Evolutionary conservation across 2,113 vertebrate genomes (phyloP).

Genomic region (Geococcyx californianus): DNA sequence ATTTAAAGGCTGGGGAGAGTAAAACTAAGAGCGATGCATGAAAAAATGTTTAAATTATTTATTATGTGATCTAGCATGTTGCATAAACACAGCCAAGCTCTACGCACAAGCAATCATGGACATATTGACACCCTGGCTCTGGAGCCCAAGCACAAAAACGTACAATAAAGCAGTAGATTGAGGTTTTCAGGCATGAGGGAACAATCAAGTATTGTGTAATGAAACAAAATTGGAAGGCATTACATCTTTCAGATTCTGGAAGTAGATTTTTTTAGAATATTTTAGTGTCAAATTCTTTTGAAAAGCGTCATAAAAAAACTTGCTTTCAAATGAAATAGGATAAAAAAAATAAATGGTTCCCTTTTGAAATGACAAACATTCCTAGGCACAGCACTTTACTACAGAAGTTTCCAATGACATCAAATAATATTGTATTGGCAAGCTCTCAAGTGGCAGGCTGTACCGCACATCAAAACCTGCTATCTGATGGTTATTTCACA

Average conservation of each 20-base stretch:
- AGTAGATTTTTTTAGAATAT: background rate
- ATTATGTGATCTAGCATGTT: background rate
- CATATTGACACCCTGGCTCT: background rate
- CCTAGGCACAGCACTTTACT: background rate
- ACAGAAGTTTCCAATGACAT: background rate
- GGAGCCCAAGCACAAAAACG: background rate
- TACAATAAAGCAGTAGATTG: background rate
- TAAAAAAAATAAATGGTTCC: background rate
- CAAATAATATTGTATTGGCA: background rate
- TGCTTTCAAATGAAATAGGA: background rate
- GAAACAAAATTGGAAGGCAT: slow-evolving; percentile 1
- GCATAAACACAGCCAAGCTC: background rate
- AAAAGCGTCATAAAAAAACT: background rate
- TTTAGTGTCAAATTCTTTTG: background rate
- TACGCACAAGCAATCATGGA: background rate
- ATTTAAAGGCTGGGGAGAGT: background rate
- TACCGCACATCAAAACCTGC: background rate
- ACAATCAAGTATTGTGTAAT: background rate
- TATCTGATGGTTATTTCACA: background rate
- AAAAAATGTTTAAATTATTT: background rate
- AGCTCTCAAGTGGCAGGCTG: background rate
- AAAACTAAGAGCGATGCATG: background rate
- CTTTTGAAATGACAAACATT: background rate
- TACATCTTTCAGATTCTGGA: background rate
- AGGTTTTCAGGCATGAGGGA: background rate